These are phyloP conservation scores for Luscinia luscinia DNA, from an alignment of 2,797 vertebrate genomes.

Conservation along the genomic window DNA sequence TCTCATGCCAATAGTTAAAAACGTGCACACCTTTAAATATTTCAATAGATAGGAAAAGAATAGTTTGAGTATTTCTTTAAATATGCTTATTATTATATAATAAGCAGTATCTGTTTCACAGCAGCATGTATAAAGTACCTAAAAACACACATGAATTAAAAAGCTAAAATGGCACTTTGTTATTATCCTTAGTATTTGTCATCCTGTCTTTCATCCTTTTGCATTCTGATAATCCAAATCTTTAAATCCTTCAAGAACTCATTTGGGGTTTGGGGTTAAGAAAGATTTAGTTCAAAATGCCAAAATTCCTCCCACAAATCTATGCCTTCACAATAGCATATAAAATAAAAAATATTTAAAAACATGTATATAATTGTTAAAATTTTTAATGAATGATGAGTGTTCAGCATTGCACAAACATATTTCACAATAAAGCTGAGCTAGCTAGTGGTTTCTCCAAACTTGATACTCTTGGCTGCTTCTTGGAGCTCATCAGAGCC, in stretches of 20 bases:
- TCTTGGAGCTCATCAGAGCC: not conserved
- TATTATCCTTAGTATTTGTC: conserved; percentile 52
- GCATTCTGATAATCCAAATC: conserved; percentile 66
- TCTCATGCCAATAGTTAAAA: not conserved
- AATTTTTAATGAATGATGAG: not conserved
- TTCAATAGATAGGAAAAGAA: not conserved
- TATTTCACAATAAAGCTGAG: not conserved
- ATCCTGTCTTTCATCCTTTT: conserved; percentile 67
- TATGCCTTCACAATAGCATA: not conserved
- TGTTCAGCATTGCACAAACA: not conserved
- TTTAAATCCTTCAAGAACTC: conserved; percentile 61
- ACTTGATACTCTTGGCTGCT: not conserved
- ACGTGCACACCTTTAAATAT: not conserved
- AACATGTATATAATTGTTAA: not conserved
- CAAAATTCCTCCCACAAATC: not conserved
- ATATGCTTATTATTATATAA: not conserved
- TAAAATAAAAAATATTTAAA: not conserved
- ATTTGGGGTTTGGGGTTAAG: not conserved
- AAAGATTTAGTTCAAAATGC: conserved; percentile 34
- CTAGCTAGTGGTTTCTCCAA: not conserved
- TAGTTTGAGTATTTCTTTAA: not conserved
- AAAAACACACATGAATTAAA: conserved; percentile 37
- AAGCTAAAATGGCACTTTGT: conserved; percentile 50
- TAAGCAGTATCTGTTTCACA: conserved; percentile 31
- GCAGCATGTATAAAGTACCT: conserved; percentile 7